Base-by-base conservation (phyloP, 2,888 invertebrate genomes). In the Lacanobia wlatinum region DNA sequence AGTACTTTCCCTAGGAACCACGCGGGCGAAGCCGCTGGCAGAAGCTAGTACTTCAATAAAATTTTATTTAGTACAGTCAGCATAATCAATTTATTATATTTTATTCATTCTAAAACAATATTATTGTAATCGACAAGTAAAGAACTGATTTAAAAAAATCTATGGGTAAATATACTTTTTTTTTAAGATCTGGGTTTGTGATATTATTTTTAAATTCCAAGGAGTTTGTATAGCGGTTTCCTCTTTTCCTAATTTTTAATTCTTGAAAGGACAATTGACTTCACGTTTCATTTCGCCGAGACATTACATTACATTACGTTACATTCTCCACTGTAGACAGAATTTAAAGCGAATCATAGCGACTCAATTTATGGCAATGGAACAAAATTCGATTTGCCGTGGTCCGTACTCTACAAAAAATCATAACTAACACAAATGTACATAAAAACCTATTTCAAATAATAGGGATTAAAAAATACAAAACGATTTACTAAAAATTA, bases 301-400 rank as follows among this genome's bases (percentile, higher is more conserved):
- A 64, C 56, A 38, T 43, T n/a, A n/a, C n/a, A n/a, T n/a, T n/a
- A n/a, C 21, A 48, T 12, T 55, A 23, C 34, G 18, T 21, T 43
- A 58, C 65, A 38, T 48, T 43, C 12, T 53, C n/a, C 38, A 48
- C 38, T 55, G 43, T 50, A 18, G 38, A 73, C 48, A 16, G 23
- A 65, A 73, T 65, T 79, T 62, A 48, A 59, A 65, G 68, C 61
- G 53, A 78, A 79, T 79, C 68, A 73, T 62, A 73, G 68, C 68
- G 74, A 65, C 65, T 74, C 53, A 78, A 78, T 79, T 73, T 55
- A 28, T 48, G 43, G 46, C 56, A 62, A 53, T 46, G 40, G 48
- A 50, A 48, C 34, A 67, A 60, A 34, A 62, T 78, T 63, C 58
- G 62, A 71, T 78, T 78, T 21, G 62, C n/a, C n/a, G n/a, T n/a